Base-by-base conservation (phyloP, 1,140 invertebrate genomes). In the Yoshiicerus persimilis region DNA sequence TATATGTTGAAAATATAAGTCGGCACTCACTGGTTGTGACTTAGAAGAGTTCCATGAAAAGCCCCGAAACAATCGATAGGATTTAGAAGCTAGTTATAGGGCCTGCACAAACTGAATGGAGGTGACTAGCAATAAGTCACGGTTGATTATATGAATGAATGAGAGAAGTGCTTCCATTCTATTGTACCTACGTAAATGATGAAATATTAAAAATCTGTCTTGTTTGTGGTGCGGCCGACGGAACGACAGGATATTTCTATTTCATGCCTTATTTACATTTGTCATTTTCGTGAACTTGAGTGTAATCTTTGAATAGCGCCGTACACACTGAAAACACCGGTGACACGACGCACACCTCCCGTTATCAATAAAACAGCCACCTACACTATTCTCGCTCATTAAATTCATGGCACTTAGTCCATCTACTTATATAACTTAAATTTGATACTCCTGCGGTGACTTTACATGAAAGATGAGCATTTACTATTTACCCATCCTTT, bases 261-360 rank as follows among this genome's bases (percentile, higher is more conserved):
- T 87, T 85, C 39, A 83, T 83, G 86, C 27, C 75, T 80, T 80
- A 80, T 80, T 80, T 80, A 80, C 75, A 80, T 80, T 80, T 80
- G 75, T 80, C 75, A 80, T 80, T 36, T 80, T 34, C 30, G 34
- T 80, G 75, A 80, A 38, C 30, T 38, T 80, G 75, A 80, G 32
- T 56, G 47, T 56, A 56, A 56, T 56, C 47, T 56, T 80, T 80
- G 75, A 80, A 80, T 32, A 80, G 75, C 23, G 75, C 16, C n/a
- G 32, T 23, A 20, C 75, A 80, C 4, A n/a, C 20, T 80, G 75
- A 32, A 80, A 32, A 80, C 75, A 34, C 0, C 75, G n/a, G 20
- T 56, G 47, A 70, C 66, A 70, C 66, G 25, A 70, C 25, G 30
- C 66, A 70, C 66, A 70, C 66, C 66, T 30, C 66, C 66, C 66